Evolutionary conservation across 1,140 invertebrate genomes (phyloP), one percentile per base, ranked within the genome.

Genomic region (Bradysia coprophila): DNA sequence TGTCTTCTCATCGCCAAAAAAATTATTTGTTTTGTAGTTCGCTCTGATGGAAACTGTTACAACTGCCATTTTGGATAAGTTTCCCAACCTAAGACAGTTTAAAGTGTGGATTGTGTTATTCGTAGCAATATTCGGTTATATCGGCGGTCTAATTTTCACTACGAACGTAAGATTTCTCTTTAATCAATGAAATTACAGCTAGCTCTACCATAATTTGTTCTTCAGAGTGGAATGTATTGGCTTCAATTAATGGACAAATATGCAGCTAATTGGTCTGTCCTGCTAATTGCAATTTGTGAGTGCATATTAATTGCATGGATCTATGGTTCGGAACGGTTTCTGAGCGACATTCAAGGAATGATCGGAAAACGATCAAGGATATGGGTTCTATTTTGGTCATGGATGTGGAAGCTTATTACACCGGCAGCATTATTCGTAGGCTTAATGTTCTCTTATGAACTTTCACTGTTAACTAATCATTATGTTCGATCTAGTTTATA

Each of bases 171-270:
- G 70, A 36, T n/a, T 31, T 31, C n/a, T n/a, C 8, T 9, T 31
- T 31, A 31, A 31, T n/a, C n/a, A n/a, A n/a, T n/a, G n/a, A n/a
- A n/a, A n/a, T n/a, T n/a, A n/a, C n/a, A n/a, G n/a, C n/a, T n/a
- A n/a, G n/a, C n/a, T n/a, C n/a, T n/a, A 11, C 33, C 15, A 36
- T 36, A 36, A 36, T 40, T 39, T 21, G 43, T 47, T 43, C 58
- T 63, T 33, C 46, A 79, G 76, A 76, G 79, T 51, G 83, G 82
- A 4, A 82, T 86, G 75, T 86, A 82, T 55, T 78, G 83, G 72
- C 62, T 87, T 10, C 80, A 86, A 52, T 51, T 89, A 43, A 83
- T 88, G 76, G 83, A 88, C 51, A 83, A 82, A 48, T 86, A 89
- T 52, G 81, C 83, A 1, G 84, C 83, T 15, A 86, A 84, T 53